These are phyloP conservation scores for Pogona vitticeps DNA, from an alignment of 2,113 vertebrate species.

Conservation along the genomic window DNA sequence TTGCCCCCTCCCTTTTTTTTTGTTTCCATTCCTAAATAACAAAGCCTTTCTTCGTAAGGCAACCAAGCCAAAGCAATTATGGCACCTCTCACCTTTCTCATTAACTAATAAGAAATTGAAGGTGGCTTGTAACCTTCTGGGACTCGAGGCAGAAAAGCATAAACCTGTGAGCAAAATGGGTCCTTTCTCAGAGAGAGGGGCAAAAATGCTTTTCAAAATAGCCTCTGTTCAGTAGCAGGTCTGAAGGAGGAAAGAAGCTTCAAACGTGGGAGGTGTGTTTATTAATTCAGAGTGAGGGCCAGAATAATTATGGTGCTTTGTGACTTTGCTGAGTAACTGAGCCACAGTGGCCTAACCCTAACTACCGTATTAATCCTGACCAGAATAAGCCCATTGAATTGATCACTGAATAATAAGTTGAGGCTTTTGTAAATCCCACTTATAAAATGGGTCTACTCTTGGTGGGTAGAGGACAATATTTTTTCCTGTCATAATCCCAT, in stretches of 20 bases:
- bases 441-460: too few relatives aligned
- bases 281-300: background rate
- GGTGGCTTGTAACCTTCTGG: constrained; percentile 62
- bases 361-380: too few relatives aligned
- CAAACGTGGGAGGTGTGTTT: background rate
- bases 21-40: constrained; percentile 68
- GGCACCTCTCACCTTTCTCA: constrained; percentile 74
- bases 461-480: too few relatives aligned
- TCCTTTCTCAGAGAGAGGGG: constrained; percentile 34
- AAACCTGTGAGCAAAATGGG: constrained; percentile 63
- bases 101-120: constrained; percentile 73
- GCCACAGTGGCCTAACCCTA: too few relatives aligned
- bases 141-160: constrained; percentile 57
- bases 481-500: too few relatives aligned
- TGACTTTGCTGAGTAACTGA: background rate
- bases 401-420: too few relatives aligned
- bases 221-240: background rate
- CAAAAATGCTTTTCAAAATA: background rate
- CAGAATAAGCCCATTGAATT: too few relatives aligned
- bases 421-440: too few relatives aligned
- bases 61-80: constrained; percentile 78
- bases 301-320: background rate
- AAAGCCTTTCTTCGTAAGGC: constrained; percentile 77
- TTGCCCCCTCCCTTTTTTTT: constrained; percentile 73
- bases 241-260: background rate